phyloP scores from a whole-genome alignment of 1,140 invertebrate species.

The Leptinotarsa defecta region DNA sequence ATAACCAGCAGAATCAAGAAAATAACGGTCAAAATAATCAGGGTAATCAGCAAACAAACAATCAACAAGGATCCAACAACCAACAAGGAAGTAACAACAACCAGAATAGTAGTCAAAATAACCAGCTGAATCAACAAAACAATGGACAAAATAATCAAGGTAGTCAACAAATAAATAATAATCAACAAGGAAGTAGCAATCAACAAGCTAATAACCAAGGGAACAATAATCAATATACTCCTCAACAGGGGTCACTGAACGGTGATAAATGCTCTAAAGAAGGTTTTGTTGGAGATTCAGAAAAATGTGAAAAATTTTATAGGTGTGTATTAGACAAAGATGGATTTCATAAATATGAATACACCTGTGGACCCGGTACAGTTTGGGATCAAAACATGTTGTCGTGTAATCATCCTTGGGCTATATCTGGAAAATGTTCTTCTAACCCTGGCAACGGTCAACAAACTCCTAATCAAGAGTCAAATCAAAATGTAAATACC shows the following conservation, averaged over 20 bases:
- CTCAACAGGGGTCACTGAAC: not conserved
- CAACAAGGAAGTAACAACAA: slow-evolving; percentile 13
- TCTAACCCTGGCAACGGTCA: slow-evolving; percentile 17
- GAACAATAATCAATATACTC: slow-evolving; percentile 20
- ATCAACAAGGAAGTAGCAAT: slow-evolving; percentile 3
- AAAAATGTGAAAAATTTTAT: slow-evolving; percentile 78
- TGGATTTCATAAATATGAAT: slow-evolving; percentile 68
- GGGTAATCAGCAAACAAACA: slow-evolving; percentile 20
- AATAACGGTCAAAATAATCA: slow-evolving; percentile 18
- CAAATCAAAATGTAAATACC: slow-evolving; percentile 1
- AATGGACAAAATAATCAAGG: slow-evolving; percentile 34
- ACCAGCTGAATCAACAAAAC: slow-evolving; percentile 21
- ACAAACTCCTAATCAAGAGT: slow-evolving; percentile 12
- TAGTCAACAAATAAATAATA: slow-evolving; percentile 29
- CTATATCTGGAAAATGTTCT: slow-evolving; percentile 22
- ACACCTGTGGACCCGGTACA: slow-evolving; percentile 70
- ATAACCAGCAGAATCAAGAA: slow-evolving; percentile 18
- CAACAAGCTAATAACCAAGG: slow-evolving; percentile 10
- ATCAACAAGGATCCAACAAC: slow-evolving; percentile 14
- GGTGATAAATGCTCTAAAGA: slow-evolving; percentile 58
- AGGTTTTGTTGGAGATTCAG: slow-evolving; percentile 70
- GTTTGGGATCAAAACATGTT: slow-evolving; percentile 71
- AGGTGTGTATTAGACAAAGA: slow-evolving; percentile 67
- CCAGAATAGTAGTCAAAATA: not conserved
- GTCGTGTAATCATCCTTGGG: slow-evolving; percentile 63